phyloP scores from a whole-genome alignment of 2,113 vertebrate species.

The Picathartes gymnocephalus region DNA sequence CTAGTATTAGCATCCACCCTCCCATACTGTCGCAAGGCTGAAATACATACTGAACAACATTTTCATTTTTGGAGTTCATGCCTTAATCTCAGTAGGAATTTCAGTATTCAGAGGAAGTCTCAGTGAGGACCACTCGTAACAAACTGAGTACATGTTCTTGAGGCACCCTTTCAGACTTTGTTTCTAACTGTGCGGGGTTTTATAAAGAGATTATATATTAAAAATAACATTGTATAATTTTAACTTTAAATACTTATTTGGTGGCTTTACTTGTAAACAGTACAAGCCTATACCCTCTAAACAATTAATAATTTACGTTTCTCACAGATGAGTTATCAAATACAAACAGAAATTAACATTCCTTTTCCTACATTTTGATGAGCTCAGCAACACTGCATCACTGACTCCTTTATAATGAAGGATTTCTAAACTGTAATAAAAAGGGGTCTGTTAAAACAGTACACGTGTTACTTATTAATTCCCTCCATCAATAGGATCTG shows the following conservation, averaged over 20 bases:
- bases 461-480: no score
- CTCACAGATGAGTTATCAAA: not conserved
- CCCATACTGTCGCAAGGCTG: not conserved
- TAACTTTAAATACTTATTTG: not conserved
- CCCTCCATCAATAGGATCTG: no score
- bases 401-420: no score
- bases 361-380: not conserved
- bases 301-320: not conserved
- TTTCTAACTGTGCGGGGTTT: not conserved
- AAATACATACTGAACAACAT: not conserved
- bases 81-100: not conserved
- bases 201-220: not conserved
- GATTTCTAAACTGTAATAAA: no score
- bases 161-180: not conserved
- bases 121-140: not conserved
- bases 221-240: not conserved
- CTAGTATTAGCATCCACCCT: not conserved
- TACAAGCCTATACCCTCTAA: not conserved
- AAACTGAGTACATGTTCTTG: fast-evolving
- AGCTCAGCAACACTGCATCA: not conserved
- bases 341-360: not conserved
- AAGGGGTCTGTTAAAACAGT: no score
- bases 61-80: not conserved
- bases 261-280: not conserved
- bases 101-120: not conserved